Evolutionary conservation across 2,888 invertebrate species (phyloP), one percentile per base, ranked within the genome.

Genomic region (Deilephila elpenor): DNA sequence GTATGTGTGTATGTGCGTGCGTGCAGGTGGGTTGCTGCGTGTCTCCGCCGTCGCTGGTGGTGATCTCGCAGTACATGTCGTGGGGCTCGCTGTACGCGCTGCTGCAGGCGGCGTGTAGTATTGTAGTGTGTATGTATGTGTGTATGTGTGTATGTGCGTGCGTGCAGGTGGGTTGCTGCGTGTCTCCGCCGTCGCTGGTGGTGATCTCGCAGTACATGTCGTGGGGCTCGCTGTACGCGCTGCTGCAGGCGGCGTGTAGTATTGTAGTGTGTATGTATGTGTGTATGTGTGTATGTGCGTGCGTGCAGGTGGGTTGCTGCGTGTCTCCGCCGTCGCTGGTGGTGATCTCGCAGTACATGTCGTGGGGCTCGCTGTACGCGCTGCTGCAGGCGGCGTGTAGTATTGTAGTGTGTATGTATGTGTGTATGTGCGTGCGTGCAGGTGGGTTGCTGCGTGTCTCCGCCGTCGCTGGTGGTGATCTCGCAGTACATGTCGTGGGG

Each of bases 151-250:
- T 44, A 14, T 14, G 98, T 99, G 56, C 99, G 99, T 92, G 98
- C 98, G 77, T 77, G 72, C 75, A 95, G 95, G 93, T 98, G 78
- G 98, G 98, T 0, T 98, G 98, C 83, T 98, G 98, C 85, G 98
- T 98, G 88, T 96, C 97, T 51, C 98, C 98, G 0, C 98, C 98
- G 0, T 97, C 98, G 83, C 95, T 99, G 82, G 98, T 99, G 74
- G 98, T 99, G 73, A 99, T 99, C 81, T 98, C 97, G 83, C 97
- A 98, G 95, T 98, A 98, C 92, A 98, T 99, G 98, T 97, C 98
- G 59, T 97, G 98, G 93, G 99, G 99, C 70, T 99, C 99, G 32
- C 96, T 99, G 73, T 98, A 98, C 94, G 96, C 98, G 84, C 96
- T 99, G 74, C 95, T 99, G 77, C 99, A 99, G 6, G 98, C 99